Conservation (phyloP, 2,797 vertebrate genomes). For the Myoxocephalus aenaeus region DNA sequence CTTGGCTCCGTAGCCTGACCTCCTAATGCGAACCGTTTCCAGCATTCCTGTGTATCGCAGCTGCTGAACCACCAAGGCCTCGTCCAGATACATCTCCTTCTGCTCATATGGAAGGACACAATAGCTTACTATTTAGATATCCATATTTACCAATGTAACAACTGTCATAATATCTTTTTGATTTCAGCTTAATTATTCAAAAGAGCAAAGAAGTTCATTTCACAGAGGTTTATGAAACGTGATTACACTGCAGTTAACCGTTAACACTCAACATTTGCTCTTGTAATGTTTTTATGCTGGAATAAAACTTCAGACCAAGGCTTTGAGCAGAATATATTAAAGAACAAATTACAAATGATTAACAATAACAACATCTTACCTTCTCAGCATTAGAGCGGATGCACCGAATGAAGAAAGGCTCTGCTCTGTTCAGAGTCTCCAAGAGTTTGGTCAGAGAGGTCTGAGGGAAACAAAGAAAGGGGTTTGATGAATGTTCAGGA, state of each 20-base stretch:
- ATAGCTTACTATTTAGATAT: background rate
- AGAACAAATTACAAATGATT: background rate
- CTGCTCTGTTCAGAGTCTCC: slow-evolving; percentile 93
- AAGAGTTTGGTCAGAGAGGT: slow-evolving; percentile 95
- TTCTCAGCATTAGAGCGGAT: slow-evolving; percentile 98
- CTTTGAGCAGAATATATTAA: background rate
- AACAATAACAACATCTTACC: slow-evolving; percentile 75
- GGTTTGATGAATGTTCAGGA: background rate
- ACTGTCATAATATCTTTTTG: background rate
- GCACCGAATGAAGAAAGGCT: slow-evolving; percentile 98
- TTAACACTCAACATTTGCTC: background rate
- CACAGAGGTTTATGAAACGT: background rate
- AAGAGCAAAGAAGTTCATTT: background rate
- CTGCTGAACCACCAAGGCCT: slow-evolving; percentile 94
- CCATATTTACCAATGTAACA: background rate
- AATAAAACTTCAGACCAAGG: background rate
- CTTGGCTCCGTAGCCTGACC: slow-evolving; percentile 97
- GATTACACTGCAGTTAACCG: background rate
- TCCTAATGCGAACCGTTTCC: slow-evolving; percentile 96
- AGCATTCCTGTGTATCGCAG: slow-evolving; percentile 98
- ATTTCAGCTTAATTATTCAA: background rate
- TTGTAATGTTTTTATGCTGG: background rate
- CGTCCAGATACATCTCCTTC: slow-evolving; percentile 95
- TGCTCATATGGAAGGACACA: slow-evolving; percentile 71
- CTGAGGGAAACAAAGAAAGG: slow-evolving; percentile 73